phyloP scores from a whole-genome alignment of 2,113 vertebrate genomes.

The Anas platyrhynchos region DNA sequence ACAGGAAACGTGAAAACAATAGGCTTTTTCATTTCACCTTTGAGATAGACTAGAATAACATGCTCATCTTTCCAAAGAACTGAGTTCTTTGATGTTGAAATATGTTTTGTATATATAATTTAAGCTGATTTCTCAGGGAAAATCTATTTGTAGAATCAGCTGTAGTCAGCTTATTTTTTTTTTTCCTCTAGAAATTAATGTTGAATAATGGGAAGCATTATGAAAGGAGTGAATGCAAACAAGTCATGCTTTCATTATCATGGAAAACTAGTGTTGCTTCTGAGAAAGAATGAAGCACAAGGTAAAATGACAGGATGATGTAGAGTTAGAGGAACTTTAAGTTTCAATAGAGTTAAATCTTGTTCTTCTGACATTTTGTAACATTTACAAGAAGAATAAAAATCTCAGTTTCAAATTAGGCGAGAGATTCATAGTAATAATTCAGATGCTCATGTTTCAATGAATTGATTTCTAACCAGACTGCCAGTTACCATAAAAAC shows the following conservation, averaged over 20 bases:
- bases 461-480: background rate
- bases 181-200: background rate
- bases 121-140: background rate
- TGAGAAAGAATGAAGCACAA: background rate
- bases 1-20: background rate
- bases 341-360: background rate
- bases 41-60: background rate
- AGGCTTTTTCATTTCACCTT: background rate
- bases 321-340: background rate
- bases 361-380: background rate
- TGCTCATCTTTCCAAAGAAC: background rate
- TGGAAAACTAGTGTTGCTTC: fast-evolving
- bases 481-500: background rate
- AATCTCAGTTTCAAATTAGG: background rate
- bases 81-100: background rate
- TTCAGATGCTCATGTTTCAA: background rate
- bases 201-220: background rate
- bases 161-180: background rate
- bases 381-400: background rate
- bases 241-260: background rate
- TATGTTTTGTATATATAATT: background rate
- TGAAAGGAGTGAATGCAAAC: background rate
- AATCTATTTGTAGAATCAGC: background rate
- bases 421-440: background rate
- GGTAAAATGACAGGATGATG: background rate